phyloP scores from a whole-genome alignment of 2,888 invertebrate genomes.

The Mythimna ferrago region DNA sequence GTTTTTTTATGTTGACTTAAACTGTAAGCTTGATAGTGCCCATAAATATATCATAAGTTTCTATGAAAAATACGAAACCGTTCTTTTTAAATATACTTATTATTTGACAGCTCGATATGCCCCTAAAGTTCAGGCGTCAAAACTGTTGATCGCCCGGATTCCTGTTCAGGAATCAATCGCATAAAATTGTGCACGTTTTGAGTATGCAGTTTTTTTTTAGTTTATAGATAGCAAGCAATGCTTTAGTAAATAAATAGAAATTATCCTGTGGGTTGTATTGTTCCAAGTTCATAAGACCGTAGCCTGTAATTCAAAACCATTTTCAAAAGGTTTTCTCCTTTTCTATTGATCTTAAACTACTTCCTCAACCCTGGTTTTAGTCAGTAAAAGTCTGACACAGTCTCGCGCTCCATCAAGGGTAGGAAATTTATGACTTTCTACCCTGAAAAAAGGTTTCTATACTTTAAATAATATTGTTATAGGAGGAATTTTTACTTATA shows the following conservation, averaged over 20 bases:
- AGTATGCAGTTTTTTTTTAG: no score
- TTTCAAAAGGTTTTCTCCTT: background rate
- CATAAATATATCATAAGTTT: background rate
- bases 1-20: background rate
- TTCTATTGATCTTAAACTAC: slow-evolving; percentile 13
- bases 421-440: no score
- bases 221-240: no score
- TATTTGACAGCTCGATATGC: no score
- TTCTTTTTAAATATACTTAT: background rate
- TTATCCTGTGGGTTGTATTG: background rate
- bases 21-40: background rate
- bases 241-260: background rate
- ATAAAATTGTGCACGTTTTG: no score
- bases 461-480: background rate
- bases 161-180: no score
- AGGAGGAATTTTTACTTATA: background rate
- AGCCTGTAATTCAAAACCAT: background rate
- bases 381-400: no score
- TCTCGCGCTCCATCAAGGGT: no score
- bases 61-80: background rate
- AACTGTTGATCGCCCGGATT: no score
- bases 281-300: background rate
- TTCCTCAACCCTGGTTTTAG: background rate
- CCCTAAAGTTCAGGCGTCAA: no score
- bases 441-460: no score